Percentiles rank a stretch among this genome's conserved stretches.
Conservation (phyloP, 2,113 vertebrate species). For the Amphiprion ocellaris region DNA sequence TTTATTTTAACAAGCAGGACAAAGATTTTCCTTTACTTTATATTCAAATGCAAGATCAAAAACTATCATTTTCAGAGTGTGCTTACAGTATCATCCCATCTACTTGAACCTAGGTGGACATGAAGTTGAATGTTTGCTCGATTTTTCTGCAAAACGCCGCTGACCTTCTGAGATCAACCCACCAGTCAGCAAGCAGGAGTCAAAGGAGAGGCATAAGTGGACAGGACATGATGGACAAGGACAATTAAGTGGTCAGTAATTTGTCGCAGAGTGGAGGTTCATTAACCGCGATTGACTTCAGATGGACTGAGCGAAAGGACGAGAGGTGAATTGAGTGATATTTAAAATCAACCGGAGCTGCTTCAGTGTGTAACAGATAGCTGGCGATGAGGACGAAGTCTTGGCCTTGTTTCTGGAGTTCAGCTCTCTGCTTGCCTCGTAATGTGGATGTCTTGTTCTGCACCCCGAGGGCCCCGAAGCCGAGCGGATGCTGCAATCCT, state of each 20-base stretch:
- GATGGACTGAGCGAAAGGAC: conserved; percentile 3
- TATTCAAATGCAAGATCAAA: too few species aligned
- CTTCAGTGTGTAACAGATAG: conserved; percentile 32
- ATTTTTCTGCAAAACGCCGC: not conserved
- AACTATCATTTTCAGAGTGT: too few species aligned
- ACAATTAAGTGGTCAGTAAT: conserved; percentile 46
- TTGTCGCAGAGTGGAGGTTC: conserved; percentile 2
- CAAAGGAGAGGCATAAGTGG: not conserved
- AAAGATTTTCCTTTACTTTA: too few species aligned
- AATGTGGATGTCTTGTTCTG: conserved; percentile 61
- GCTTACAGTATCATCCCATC: not conserved
- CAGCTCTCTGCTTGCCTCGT: conserved; percentile 37
- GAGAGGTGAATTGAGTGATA: conserved; percentile 24
- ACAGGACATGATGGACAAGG: conserved; percentile 42
- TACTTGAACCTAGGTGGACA: not conserved
- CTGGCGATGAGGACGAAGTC: conserved; percentile 35
- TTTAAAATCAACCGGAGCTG: conserved; percentile 41
- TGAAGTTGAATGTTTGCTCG: conserved; percentile 18
- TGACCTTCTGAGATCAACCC: conserved; percentile 16
- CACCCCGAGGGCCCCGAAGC: conserved; percentile 32
- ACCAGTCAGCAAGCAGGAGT: too few species aligned
- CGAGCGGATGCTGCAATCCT: conserved; percentile 74
- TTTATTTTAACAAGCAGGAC: too few species aligned
- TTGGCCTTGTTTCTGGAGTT: conserved; percentile 55
- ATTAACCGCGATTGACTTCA: conserved; percentile 49